Evolutionary conservation across 2,888 invertebrate species (phyloP).

Genomic region (Entomobrya multifasciata): DNA sequence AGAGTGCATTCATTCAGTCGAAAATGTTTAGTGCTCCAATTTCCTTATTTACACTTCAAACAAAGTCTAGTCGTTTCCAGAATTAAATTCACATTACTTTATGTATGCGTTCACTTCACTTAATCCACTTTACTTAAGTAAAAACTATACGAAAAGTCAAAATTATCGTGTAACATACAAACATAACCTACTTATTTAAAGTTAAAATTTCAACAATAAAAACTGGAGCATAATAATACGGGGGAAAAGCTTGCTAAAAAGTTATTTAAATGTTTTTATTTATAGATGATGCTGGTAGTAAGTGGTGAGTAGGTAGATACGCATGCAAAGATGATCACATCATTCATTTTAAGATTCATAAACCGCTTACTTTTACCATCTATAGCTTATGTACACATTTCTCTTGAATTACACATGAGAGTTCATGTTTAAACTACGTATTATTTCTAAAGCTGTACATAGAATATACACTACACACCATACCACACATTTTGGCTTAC

Average conservation of each 20-base stretch:
- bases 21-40: slow-evolving; percentile 22
- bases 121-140: too few relatives aligned
- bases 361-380: slow-evolving; percentile 19
- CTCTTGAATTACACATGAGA: slow-evolving; percentile 52
- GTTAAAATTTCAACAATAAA: too few relatives aligned
- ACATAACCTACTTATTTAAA: too few relatives aligned
- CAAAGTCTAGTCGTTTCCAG: not conserved
- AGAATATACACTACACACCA: not conserved
- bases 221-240: too few relatives aligned
- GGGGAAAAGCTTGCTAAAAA: too few relatives aligned
- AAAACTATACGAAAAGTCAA: too few relatives aligned
- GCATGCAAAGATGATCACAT: slow-evolving; percentile 16
- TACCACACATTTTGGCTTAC: too few relatives aligned
- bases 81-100: too few relatives aligned
- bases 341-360: not conserved
- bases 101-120: too few relatives aligned
- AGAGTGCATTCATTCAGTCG: not conserved
- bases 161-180: too few relatives aligned
- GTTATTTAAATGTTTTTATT: too few relatives aligned
- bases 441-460: not conserved
- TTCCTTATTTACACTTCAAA: slow-evolving; percentile 30
- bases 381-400: not conserved
- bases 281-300: too few relatives aligned
- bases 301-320: not conserved
- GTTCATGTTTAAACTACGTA: not conserved